Evolutionary conservation across 2,113 vertebrate genomes (phyloP), one percentile per base, ranked within the genome.

Genomic region (Calyptomena viridis): DNA sequence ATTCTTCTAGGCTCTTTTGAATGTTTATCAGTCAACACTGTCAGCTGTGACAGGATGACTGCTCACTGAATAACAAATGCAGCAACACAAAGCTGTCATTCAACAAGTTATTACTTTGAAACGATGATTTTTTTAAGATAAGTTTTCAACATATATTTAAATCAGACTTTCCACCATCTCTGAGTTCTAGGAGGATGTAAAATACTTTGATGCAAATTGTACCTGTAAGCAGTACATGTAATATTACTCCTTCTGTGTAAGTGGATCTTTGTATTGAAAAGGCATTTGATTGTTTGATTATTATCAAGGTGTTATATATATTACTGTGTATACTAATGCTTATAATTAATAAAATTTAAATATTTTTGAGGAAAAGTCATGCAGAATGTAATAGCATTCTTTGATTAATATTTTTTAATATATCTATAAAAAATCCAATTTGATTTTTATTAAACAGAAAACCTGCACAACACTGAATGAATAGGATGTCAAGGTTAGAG

Each of bases 91-190:
- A 96, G 60, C 84, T 69, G 68, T 96, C 94, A 94, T 96, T 95
- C 96, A 96, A 81, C 84, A 97, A 91, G 94, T 97, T 98, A 98
- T 98, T 97, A 97, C 95, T 97, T 97, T 96, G 93, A 97, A 97
- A 94, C 1, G 58, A 97, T 98, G 97, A 95, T 94, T 97, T 94
- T 96, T 97, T 97, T 95, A 93, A 97, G 97, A 98, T 98, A 98
- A 95, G 62, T 94, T 96, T 83, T 89, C 74, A 89, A 77, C 50
- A 87, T 90, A 93, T 95, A 96, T 91, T 97, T 97, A 76, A 89
- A 58, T 91, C 93, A 91, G 84, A 93, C 49, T 95, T 92, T 92
- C 39, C 33, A 56, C 80, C 72, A 95, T 96, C 81, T 96, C 83
- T 93, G 85, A 89, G 42, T 90, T 94, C 58, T 47, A 95, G 92